Evolutionary conservation across 2,888 invertebrate species (phyloP), one percentile per base, ranked within the genome.

Genomic region (Drosophila pseudotakahashii): DNA sequence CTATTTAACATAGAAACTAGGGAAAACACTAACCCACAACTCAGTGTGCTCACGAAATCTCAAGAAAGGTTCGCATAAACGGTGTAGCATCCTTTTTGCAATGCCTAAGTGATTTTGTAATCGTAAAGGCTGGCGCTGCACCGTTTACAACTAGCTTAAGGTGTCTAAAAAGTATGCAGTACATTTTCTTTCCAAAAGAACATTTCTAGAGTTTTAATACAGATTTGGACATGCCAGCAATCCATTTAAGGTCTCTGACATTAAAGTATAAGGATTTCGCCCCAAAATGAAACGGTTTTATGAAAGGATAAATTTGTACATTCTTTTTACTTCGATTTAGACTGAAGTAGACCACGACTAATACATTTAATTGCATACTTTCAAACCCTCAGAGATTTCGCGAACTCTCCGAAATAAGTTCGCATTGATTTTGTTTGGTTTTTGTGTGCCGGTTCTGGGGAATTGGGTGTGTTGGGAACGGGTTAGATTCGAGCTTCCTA

Each of bases 1-100:
- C 87, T 83, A 83, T 72, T 81, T 75, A 82, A 86, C 79, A 81
- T 70, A 86, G 73, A 78, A 81, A 82, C 83, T 81, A 86, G 73
- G 73, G 60, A 78, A 76, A 77, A 86, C 83, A 77, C 81, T 76
- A 82, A 86, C 68, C 86, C 74, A 76, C 39, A 54, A 32, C 10
- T 30, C 39, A 39, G 53, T 6, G 39, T 19, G 58, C 30, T 53
- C 37, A 3, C 30, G 54, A 37, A 19, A 39, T 9, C 58, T 16
- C 37, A 30, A 39, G 53, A 53, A 19, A 30, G 37, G 19, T n/a
- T 53, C 1, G 53, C 23, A 39, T 10, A 39, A 14, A 14, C 30
- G 30, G 13, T 45, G 30, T 3, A 5, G 5, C 30, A 6, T 9
- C 4, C 2, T n/a, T 0, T 26, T 26, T 5, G 2, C 14, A 14